Conservation (phyloP, 2,113 vertebrate genomes). For the Actenoides lindsayi region DNA sequence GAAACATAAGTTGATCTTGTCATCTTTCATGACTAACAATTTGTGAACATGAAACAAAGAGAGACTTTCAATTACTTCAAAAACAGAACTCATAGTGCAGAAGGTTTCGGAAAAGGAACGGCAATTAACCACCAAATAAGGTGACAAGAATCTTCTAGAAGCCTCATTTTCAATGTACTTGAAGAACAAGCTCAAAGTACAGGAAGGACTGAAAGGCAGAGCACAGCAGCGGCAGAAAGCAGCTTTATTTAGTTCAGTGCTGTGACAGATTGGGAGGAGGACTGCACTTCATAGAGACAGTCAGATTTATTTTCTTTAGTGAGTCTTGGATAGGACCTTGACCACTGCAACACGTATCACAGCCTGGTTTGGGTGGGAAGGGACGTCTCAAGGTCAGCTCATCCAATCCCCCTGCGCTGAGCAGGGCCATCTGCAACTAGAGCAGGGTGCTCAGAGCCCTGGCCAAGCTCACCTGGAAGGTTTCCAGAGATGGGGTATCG, state of each 20-base stretch:
- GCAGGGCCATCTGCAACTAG: background rate
- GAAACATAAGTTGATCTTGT: conserved; percentile 73
- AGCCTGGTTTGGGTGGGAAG: background rate
- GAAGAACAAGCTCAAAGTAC: conserved; percentile 56
- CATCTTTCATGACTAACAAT: conserved; percentile 71
- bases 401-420: background rate
- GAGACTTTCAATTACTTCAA: conserved; percentile 74
- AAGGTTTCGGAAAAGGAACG: conserved; percentile 61
- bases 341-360: accelerated
- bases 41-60: conserved; percentile 75
- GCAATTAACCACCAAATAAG: conserved; percentile 71
- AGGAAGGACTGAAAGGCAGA: conserved; percentile 7
- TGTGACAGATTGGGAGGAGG: background rate
- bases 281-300: background rate
- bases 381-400: background rate
- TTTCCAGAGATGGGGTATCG: background rate
- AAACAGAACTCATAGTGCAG: conserved; percentile 61
- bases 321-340: background rate
- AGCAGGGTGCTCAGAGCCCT: background rate
- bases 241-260: background rate
- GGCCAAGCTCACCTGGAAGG: background rate
- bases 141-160: conserved; percentile 69
- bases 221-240: background rate
- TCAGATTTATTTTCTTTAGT: background rate
- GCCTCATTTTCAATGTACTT: conserved; percentile 46